phyloP scores from a whole-genome alignment of 2,797 vertebrate genomes.

The Xerus rutilus region DNA sequence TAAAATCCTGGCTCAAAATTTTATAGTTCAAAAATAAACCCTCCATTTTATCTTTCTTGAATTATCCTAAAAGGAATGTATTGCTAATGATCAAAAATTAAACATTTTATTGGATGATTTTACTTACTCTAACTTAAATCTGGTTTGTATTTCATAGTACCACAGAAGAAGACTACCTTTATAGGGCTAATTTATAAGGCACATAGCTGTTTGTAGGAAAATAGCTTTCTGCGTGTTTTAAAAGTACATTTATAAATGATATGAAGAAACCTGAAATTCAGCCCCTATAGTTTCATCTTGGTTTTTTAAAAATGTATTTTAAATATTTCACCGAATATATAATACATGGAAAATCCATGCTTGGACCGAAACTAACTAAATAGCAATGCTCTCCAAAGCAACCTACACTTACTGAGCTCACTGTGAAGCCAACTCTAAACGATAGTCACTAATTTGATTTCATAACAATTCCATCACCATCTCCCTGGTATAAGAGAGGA shows the following conservation, averaged over 20 bases:
- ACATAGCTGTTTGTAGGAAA: neutral
- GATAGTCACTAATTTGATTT: neutral
- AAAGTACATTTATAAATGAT: neutral
- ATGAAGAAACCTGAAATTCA: neutral
- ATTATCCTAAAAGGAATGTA: neutral
- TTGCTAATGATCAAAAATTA: neutral
- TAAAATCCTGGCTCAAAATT: neutral
- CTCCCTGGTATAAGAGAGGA: neutral
- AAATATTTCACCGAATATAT: slow-evolving; percentile 3
- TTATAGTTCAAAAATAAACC: neutral
- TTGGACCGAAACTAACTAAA: neutral
- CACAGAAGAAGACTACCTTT: neutral
- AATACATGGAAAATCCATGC: neutral
- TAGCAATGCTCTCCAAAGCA: neutral
- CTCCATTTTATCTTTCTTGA: neutral
- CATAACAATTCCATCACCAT: neutral
- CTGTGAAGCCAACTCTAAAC: neutral
- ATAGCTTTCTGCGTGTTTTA: neutral
- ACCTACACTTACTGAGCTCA: neutral
- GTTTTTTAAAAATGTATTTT: neutral
- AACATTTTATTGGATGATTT: neutral
- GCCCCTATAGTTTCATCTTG: neutral
- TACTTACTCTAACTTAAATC: neutral
- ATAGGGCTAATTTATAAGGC: neutral
- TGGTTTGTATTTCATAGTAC: neutral